Evolutionary conservation across 2,797 vertebrate species (phyloP), one percentile per base, ranked within the genome.

Genomic region (Enteromius treurensis): DNA sequence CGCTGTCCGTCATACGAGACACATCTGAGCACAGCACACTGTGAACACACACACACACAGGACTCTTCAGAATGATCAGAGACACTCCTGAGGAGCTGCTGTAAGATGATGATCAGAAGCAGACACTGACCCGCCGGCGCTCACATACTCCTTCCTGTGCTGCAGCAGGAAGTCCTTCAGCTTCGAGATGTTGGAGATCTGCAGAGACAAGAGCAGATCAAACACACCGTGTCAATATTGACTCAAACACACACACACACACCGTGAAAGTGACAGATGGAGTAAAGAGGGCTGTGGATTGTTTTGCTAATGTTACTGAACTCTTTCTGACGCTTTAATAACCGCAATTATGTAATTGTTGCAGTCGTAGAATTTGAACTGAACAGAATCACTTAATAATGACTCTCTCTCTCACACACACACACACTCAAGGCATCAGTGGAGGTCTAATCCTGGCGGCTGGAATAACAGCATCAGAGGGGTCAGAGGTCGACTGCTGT

Each of bases 71-170:
- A 37, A 55, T 71, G 9, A 34, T 34, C 32, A 34, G n/a, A 58
- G 3, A 58, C n/a, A 23, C 55, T 23, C 55, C 0, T 7, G 49
- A 19, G 4, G 49, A 19, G 49, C 2, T 53, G 49, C 49, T 32
- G 23, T 32, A 19, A 29, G 32, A 34, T 34, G 77, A 40, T 40
- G 5, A 40, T 40, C 81, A 60, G 76, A 21, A 79, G 77, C 65
- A 19, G 7, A 70, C 67, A 60, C 91, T 94, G 92, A 98, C 98
- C 97, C 98, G 88, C 96, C 96, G 47, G 96, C 95, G 89, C 97
- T 98, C 87, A 99, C 96, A 71, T 99, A 99, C 91, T 99, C 97
- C 88, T 98, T 99, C 90, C 98, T 95, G 92, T 99, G 97, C 79
- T 99, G 96, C 13, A 98, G 94, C 83, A 99, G 95, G 91, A 99